Base-by-base conservation (phyloP, 2,888 invertebrate species). In the Drosophila neonasuta region DNA sequence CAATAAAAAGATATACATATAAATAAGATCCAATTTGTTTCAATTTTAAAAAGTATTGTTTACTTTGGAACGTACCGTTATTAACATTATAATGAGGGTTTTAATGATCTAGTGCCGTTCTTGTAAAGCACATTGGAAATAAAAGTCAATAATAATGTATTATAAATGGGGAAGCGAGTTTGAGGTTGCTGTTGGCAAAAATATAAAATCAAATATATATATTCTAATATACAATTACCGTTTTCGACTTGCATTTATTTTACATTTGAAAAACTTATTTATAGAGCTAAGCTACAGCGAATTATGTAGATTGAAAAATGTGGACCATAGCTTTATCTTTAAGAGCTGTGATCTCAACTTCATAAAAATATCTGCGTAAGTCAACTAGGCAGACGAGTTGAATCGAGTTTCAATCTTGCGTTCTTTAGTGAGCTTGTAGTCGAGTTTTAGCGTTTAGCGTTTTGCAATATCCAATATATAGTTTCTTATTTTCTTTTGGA, bases 201-300 rank as follows among this genome's bases (percentile, higher is more conserved):
- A n/a, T 11, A 32, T 39, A 11, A 54, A 17, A 36, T 13, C 2
- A 7, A 55, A 20, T 24, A 9, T 29, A 45, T 45, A 24, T 62
- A 41, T 10, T 50, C 20, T 29, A 45, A 36, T 6, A 62, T 54
- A 60, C 42, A 71, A n/a, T 32, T 71, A 71, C 66, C 68, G 50
- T 78, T 62, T 71, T 68, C 80, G 64, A 79, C 63, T 70, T 74
- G 66, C 60, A 49, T 86, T 83, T 81, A 76, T 86, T 84, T 68
- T 86, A 86, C 81, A 83, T 62, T 71, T 71, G 70, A 78, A 71
- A 80, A 78, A 73, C 68, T 68, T 86, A 78, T 78, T 72, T 62
- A 71, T 71, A 86, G 68, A 73, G 62, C 86, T 81, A 86, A 84
- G 86, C 86, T 81, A 86, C 68, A 84, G 86, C 70, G 68, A 68